Evolutionary conservation across 2,797 vertebrate genomes (phyloP), one percentile per base, ranked within the genome.

Genomic region (Helostoma temminkii): DNA sequence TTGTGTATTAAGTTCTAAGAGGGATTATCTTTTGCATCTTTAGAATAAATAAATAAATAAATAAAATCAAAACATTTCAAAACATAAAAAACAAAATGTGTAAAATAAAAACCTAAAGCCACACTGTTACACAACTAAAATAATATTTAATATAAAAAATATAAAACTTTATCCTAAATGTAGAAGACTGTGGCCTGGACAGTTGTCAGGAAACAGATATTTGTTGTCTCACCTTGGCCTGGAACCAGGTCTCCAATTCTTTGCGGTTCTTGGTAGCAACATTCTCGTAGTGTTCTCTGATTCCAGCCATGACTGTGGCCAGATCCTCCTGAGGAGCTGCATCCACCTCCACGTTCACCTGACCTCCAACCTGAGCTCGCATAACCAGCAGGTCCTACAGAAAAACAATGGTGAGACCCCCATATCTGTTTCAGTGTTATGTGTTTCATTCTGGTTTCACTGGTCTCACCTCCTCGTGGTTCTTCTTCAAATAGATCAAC

Each of bases 311-410:
- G 72, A 94, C 65, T 21, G 74, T 81, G 2, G 83, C 89, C 54
- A 98, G 91, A 78, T 98, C 95, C 19, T 93, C 37, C 0, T 94
- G 93, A 0, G 95, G 94, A 1, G 93, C 91, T 0, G 96, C 94
- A 0, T 97, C 95, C 86, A 98, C 94, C 91, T 98, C 96, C 86
- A 98, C 96, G 0, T 93, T 94, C 73, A 98, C 93, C n/a, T 95
- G 94, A 0, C 95, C 96, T 0, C 94, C 80, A 82, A 95, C 74
- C 77, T 96, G 94, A 42, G 89, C 24, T 7, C 87, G 78, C 56
- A 93, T 25, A 4, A 65, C 32, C 0, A 82, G 39, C 87, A 96
- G 90, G 45, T 95, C 95, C 95, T 95, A 66, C 16, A 58, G 36
- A 22, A 21, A 16, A 6, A 24, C 21, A 6, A 4, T 3, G 30